Percentiles rank a stretch among this genome's conserved stretches.
Conservation (phyloP, 1,140 invertebrate species). For the Nephotettix cincticeps region DNA sequence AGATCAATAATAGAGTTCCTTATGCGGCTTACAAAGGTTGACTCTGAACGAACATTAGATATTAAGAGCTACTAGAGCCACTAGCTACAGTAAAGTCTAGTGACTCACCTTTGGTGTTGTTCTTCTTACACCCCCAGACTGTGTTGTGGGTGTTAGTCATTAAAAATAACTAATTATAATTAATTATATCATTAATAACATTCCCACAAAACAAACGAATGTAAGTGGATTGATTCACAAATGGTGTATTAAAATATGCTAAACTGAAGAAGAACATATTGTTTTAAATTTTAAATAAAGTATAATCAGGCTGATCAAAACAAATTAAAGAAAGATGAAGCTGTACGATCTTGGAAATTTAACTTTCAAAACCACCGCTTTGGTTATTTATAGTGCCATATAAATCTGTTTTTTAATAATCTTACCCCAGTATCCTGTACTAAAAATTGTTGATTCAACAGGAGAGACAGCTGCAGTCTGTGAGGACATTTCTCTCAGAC, state of each 20-base stretch:
- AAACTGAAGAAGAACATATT: background rate
- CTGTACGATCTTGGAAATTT: background rate
- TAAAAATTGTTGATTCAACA: no score
- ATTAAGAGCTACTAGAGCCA: background rate
- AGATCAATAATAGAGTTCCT: no score
- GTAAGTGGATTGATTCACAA: background rate
- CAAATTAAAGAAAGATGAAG: background rate
- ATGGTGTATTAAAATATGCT: background rate
- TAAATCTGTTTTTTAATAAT: background rate
- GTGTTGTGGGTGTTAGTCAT: no score
- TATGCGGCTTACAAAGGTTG: no score
- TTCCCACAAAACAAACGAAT: no score
- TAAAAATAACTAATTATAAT: no score
- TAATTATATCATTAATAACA: background rate
- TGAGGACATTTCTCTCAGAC: slow-evolving; percentile 70
- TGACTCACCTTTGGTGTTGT: no score
- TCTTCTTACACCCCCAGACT: no score
- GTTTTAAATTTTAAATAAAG: no score
- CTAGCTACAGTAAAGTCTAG: no score
- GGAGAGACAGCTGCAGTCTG: slow-evolving; percentile 72
- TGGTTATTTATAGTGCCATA: background rate
- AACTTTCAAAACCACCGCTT: background rate
- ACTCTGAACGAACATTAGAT: background rate
- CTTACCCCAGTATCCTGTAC: no score
- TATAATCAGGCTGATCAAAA: background rate